These are phyloP conservation scores for Latheticus oryzae DNA, from an alignment of 2,888 invertebrate genomes.

Conservation along the genomic window DNA sequence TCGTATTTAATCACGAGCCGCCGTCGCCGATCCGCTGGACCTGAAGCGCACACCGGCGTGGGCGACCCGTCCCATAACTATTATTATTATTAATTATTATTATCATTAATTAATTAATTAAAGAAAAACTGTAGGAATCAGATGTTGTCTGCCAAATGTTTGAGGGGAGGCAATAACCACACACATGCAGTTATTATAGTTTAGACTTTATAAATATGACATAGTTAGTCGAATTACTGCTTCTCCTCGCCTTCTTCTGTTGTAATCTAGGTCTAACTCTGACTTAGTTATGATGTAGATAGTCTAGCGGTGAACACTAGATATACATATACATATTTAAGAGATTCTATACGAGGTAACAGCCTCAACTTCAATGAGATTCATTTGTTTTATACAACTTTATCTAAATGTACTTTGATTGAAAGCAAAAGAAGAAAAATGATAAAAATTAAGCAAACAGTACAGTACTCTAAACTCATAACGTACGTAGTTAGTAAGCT, in stretches of 20 bases:
- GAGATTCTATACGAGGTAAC: slow-evolving; percentile 48
- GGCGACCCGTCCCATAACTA: slow-evolving; percentile 49
- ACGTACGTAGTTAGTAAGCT: slow-evolving; percentile 63
- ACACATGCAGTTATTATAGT: slow-evolving; percentile 46
- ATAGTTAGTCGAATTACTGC: slow-evolving; percentile 57
- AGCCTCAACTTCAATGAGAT: slow-evolving; percentile 50
- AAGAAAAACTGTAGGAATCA: slow-evolving; percentile 56
- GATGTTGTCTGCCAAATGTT: slow-evolving; percentile 65
- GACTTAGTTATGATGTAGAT: slow-evolving; percentile 60
- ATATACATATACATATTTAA: slow-evolving; percentile 49
- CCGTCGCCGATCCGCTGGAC: slow-evolving; percentile 36
- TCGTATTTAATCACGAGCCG: slow-evolving; percentile 48
- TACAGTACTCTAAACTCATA: slow-evolving; percentile 58
- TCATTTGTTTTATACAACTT: slow-evolving; percentile 62
- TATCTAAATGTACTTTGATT: slow-evolving; percentile 61
- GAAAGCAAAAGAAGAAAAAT: slow-evolving; percentile 40
- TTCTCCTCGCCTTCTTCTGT: slow-evolving; percentile 62
- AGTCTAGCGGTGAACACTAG: slow-evolving; percentile 56
- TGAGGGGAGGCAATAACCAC: slow-evolving; percentile 61
- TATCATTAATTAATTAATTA: background rate
- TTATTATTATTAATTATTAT: slow-evolving; percentile 51
- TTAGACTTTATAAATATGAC: slow-evolving; percentile 54
- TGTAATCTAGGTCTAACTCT: slow-evolving; percentile 64
- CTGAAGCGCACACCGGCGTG: slow-evolving; percentile 43
- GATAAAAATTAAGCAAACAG: slow-evolving; percentile 43